Conservation (phyloP, 2,888 invertebrate species). For the Argyresthia goedartella region DNA sequence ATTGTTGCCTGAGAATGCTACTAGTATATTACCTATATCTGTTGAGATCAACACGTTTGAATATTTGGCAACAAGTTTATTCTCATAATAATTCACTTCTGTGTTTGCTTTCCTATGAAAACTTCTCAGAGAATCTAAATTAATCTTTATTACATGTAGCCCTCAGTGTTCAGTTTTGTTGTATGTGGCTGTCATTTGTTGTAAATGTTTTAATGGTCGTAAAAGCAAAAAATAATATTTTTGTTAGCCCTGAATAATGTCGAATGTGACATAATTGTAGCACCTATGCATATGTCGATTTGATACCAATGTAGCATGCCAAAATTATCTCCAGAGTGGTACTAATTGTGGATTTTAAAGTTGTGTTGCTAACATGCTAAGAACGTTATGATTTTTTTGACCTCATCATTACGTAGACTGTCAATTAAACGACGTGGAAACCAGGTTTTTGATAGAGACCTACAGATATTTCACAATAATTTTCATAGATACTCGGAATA, state of each 20-base stretch:
- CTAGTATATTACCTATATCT: not conserved
- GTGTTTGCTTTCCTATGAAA: not conserved
- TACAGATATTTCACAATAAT: not conserved
- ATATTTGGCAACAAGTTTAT: not conserved
- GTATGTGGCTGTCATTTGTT: too few relatives aligned
- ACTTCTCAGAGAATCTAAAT: not conserved
- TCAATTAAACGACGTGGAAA: not conserved
- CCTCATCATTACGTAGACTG: not conserved
- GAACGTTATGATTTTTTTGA: not conserved
- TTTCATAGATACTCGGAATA: not conserved
- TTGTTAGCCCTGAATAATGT: too few relatives aligned
- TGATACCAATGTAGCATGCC: too few relatives aligned
- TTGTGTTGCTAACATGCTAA: slow-evolving; percentile 2
- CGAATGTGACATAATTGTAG: too few relatives aligned
- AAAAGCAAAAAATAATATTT: too few relatives aligned
- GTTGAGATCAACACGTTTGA: not conserved
- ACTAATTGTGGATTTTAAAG: too few relatives aligned
- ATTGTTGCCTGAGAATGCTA: not conserved
- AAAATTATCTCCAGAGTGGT: too few relatives aligned
- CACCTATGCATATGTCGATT: too few relatives aligned
- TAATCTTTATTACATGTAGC: too few relatives aligned
- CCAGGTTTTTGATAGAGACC: not conserved
- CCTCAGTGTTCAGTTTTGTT: too few relatives aligned
- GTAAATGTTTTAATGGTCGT: too few relatives aligned
- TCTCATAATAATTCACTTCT: not conserved